Percentiles rank a stretch among this genome's conserved stretches.
Conservation (phyloP, 2,113 vertebrate genomes). For the Nerophis ophidion region DNA sequence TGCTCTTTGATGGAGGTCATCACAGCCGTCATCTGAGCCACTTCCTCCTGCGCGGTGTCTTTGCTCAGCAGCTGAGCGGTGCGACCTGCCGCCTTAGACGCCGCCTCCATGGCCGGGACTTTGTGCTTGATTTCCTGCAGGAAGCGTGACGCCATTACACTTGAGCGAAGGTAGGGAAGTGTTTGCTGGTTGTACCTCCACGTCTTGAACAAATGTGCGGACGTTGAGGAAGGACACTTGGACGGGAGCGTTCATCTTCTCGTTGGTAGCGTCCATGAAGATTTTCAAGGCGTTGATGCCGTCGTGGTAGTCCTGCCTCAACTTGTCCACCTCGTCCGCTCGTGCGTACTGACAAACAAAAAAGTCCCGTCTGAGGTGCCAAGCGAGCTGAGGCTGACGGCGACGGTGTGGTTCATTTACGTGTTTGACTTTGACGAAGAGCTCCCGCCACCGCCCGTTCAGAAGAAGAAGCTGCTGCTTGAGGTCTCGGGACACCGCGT, state of each 20-base stretch:
- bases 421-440: conserved; percentile 92
- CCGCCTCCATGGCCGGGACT: conserved; percentile 84
- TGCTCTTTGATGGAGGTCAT: conserved; percentile 84
- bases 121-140: conserved; percentile 88
- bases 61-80: conserved; percentile 86
- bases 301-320: conserved; percentile 85
- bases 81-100: conserved; percentile 82
- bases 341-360: conserved; percentile 80
- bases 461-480: conserved; percentile 93
- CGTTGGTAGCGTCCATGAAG: conserved; percentile 81
- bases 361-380: neutral
- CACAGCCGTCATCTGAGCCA: conserved; percentile 78
- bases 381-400: neutral
- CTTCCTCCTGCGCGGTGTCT: conserved; percentile 84
- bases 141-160: neutral
- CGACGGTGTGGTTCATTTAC: conserved; percentile 57
- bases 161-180: neutral
- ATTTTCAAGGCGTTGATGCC: conserved; percentile 76
- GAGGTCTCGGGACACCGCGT: conserved; percentile 90
- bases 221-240: conserved; percentile 89
- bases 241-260: conserved; percentile 77
- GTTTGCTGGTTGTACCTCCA: conserved; percentile 74
- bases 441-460: conserved; percentile 76
- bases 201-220: conserved; percentile 82
- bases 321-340: conserved; percentile 88